Percentiles rank a stretch among this genome's conserved stretches.
phyloP scores from a whole-genome alignment of 2,888 invertebrate genomes.

The Athalia circularis region DNA sequence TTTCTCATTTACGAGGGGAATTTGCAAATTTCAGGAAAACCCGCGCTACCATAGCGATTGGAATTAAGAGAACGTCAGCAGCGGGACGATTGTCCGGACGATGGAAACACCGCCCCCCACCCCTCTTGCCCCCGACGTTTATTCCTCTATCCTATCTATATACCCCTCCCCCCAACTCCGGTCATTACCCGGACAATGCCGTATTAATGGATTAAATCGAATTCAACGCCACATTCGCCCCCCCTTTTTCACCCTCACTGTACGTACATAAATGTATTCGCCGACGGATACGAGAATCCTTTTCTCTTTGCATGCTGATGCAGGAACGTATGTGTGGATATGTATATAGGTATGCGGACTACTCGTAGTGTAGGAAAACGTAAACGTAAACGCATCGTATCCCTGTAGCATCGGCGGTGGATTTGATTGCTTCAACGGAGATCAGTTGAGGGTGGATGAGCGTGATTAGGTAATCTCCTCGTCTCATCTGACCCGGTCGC shows the following conservation, averaged over 20 bases:
- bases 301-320: background rate
- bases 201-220: constrained; percentile 71
- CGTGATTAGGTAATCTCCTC: constrained; percentile 71
- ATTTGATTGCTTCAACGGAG: constrained; percentile 68
- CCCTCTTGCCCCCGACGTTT: background rate
- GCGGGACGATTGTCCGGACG: constrained; percentile 30
- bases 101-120: background rate
- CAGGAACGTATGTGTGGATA: no score
- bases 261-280: constrained; percentile 50
- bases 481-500: constrained; percentile 50
- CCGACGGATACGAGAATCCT: constrained; percentile 21
- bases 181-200: constrained; percentile 70
- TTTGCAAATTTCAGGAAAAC: constrained; percentile 23
- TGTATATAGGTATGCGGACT: background rate
- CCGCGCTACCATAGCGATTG: background rate
- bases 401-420: constrained; percentile 62
- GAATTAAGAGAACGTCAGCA: constrained; percentile 41
- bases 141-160: background rate
- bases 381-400: constrained; percentile 52
- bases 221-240: constrained; percentile 64
- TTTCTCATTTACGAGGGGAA: constrained; percentile 30
- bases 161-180: constrained; percentile 39
- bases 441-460: constrained; percentile 59
- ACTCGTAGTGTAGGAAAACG: constrained; percentile 1
- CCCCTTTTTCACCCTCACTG: constrained; percentile 45